Conservation (phyloP, 2,113 vertebrate species). For the Semicossyphus pulcher region DNA sequence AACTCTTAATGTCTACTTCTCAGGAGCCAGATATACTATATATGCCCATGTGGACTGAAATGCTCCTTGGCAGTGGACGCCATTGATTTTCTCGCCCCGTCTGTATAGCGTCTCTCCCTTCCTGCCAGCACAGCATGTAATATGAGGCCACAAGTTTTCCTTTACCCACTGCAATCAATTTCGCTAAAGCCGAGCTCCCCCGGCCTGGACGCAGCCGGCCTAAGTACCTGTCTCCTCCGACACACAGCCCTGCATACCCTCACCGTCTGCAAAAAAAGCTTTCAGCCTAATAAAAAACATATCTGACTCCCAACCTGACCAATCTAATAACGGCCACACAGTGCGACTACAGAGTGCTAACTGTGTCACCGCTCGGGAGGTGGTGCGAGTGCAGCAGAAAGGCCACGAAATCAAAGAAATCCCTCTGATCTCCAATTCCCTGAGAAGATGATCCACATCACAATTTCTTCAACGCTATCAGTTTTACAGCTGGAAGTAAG, state of each 20-base stretch:
- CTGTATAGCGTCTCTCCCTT: slow-evolving; percentile 57
- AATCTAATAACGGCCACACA: slow-evolving; percentile 64
- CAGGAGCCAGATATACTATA: slow-evolving; percentile 39
- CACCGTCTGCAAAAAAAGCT: slow-evolving; percentile 46
- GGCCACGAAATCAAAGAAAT: slow-evolving; percentile 60
- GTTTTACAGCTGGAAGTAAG: slow-evolving; percentile 44
- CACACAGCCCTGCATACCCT: slow-evolving; percentile 36
- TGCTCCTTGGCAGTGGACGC: slow-evolving; percentile 52
- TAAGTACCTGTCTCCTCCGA: slow-evolving; percentile 65
- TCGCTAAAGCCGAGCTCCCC: slow-evolving; percentile 60
- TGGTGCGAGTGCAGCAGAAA: slow-evolving; percentile 24
- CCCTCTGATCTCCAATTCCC: slow-evolving; percentile 63
- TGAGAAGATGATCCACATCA: slow-evolving; percentile 56
- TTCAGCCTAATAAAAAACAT: slow-evolving; percentile 68
- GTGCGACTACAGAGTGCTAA: slow-evolving; percentile 44
- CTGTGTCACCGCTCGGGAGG: slow-evolving; percentile 48
- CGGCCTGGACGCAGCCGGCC: slow-evolving; percentile 52
- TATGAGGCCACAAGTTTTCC: slow-evolving; percentile 73
- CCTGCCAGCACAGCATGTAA: slow-evolving; percentile 73
- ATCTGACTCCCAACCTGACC: slow-evolving; percentile 49
- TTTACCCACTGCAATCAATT: slow-evolving; percentile 76
- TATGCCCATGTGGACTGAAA: slow-evolving; percentile 41
- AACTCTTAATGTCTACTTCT: slow-evolving; percentile 29
- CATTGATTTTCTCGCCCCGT: slow-evolving; percentile 71
- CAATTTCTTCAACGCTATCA: slow-evolving; percentile 46